Percentiles rank a stretch among this genome's conserved stretches.
Evolutionary conservation across 2,797 vertebrate genomes (phyloP).

Genomic region (Eospalax fontanierii): DNA sequence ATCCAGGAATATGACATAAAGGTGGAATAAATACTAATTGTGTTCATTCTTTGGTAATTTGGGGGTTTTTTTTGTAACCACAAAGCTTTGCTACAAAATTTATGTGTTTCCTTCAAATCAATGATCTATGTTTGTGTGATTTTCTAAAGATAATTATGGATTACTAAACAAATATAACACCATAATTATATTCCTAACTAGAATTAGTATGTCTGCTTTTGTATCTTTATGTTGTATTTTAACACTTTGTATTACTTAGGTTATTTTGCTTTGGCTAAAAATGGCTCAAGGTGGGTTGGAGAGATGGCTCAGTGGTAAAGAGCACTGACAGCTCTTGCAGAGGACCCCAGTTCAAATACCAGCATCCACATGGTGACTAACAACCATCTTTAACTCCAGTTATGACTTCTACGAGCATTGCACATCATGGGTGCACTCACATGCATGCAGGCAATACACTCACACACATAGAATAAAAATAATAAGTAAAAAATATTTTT

Average conservation of each 20-base stretch:
- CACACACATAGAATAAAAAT: too few species aligned
- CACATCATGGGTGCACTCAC: too few species aligned
- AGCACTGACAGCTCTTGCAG: too few species aligned
- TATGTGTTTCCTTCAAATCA: constrained; percentile 94
- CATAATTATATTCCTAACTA: constrained; percentile 94
- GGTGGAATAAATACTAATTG: constrained; percentile 95
- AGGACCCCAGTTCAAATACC: too few species aligned
- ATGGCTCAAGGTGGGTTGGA: constrained; percentile 89
- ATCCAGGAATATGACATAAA: constrained; percentile 92
- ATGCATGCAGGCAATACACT: too few species aligned
- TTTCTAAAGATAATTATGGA: constrained; percentile 91
- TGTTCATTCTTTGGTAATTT: constrained; percentile 94
- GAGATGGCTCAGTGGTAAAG: too few species aligned
- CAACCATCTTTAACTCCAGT: too few species aligned
- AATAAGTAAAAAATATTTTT: too few species aligned
- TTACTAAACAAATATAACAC: constrained; percentile 91
- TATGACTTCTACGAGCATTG: too few species aligned
- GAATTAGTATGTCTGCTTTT: constrained; percentile 91
- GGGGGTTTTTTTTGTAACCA: too few species aligned
- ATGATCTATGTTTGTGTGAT: constrained; percentile 91
- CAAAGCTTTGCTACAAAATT: constrained; percentile 93
- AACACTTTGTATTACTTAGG: constrained; percentile 92
- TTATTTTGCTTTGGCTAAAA: constrained; percentile 93
- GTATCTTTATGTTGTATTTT: constrained; percentile 92
- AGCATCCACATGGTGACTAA: too few species aligned